Conservation (phyloP, 2,888 invertebrate genomes). For the Dascillus cervinus region DNA sequence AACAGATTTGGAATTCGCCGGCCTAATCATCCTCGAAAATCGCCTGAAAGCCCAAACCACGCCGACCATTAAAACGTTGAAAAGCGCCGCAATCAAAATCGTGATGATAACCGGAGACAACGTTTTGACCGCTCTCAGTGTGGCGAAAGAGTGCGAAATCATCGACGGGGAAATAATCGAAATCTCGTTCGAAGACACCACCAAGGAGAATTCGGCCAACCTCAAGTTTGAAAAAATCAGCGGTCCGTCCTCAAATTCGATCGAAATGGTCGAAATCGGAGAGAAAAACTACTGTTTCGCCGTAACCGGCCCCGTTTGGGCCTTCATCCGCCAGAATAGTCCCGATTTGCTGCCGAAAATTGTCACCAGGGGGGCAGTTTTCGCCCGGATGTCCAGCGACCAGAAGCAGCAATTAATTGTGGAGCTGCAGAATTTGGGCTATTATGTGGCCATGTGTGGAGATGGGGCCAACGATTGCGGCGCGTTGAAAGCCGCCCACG, state of each 20-base stretch:
- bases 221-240: no score
- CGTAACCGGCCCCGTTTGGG: conserved; percentile 58
- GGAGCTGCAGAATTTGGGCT: conserved; percentile 78
- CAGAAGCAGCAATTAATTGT: conserved; percentile 89
- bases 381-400: conserved; percentile 90
- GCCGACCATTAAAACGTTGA: conserved; percentile 68
- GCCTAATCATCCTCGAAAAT: conserved; percentile 91
- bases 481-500: conserved; percentile 85
- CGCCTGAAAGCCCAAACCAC: conserved; percentile 81
- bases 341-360: conserved; percentile 59
- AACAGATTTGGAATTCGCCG: conserved; percentile 69
- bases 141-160: conserved; percentile 85
- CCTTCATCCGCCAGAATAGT: conserved; percentile 63
- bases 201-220: no score
- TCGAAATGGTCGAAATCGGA: background rate
- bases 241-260: no score
- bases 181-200: no score
- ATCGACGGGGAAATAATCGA: conserved; percentile 38
- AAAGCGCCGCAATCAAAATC: conserved; percentile 77
- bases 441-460: conserved; percentile 93
- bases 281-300: conserved; percentile 20
- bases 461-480: conserved; percentile 98
- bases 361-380: conserved; percentile 73
- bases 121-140: conserved; percentile 85
- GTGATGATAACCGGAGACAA: conserved; percentile 96